Base-by-base conservation (phyloP, 2,888 invertebrate genomes). In the Reticulitermes lucifugus region DNA sequence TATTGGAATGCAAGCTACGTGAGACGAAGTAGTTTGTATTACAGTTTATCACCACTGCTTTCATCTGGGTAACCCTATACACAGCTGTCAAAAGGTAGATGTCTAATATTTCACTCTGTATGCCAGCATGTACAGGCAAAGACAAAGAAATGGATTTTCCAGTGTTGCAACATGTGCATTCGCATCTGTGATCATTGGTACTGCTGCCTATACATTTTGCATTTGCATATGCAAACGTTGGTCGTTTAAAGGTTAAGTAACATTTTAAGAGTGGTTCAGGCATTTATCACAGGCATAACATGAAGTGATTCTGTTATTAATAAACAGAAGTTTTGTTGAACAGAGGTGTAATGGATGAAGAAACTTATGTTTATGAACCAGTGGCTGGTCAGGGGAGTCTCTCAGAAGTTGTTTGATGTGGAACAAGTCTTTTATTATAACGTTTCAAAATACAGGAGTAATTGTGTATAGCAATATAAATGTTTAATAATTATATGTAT, bases 181-280 rank as follows among this genome's bases (percentile, higher is more conserved):
- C 21, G 0, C 18, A 18, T 51, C 4, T 7, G n/a, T 7, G 18
- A 60, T 18, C 7, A 22, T 60, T 60, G 18, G 18, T 60, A 12
- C 4, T 21, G 59, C 18, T 60, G 7, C 12, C 18, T 14, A 60
- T 9, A 60, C 18, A 60, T 14, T 9, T 9, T 35, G 6, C 60
- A 60, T 60, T 60, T 6, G 0, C 18, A 18, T 51, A 9, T 7
- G n/a, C 0, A 22, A 35, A 35, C 35, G 4, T 35, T 9, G 43
- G 22, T 10, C 22, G 22, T 35, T 18, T 46, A 5, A 18, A 43
- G 35, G 43, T 43, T 77, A 43, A 35, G 5, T 77, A 77, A 77
- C 77, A 43, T 43, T 43, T 18, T 77, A 22, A 79, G 79, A 55
- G 79, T 55, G 55, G 55, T 55, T 55, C 46, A 51, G 29, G 55